Conservation (phyloP, 2,888 invertebrate species). For the Leptopterna dolabrata region DNA sequence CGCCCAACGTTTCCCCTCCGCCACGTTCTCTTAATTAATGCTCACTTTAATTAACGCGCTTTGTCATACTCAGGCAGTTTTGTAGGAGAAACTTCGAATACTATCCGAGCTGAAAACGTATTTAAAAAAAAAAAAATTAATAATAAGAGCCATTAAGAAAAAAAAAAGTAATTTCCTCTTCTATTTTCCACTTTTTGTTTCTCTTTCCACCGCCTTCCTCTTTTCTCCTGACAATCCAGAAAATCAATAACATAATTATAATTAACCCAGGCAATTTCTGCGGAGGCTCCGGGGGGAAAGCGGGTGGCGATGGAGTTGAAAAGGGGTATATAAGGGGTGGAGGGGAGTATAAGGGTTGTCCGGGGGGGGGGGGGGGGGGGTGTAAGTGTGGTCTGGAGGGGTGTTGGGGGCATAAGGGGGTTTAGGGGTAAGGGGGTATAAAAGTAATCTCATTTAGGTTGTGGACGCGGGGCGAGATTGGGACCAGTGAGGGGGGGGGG, state of each 20-base stretch:
- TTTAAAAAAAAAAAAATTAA: no score
- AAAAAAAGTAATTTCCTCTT: constrained; percentile 58
- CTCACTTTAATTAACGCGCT: constrained; percentile 60
- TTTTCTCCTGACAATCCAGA: constrained; percentile 57
- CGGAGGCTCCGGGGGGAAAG: neutral
- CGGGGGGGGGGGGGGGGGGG: constrained; percentile 38
- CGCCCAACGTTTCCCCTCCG: constrained; percentile 56
- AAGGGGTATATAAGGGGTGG: constrained; percentile 33
- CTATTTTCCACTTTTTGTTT: constrained; percentile 15
- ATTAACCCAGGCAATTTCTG: constrained; percentile 62
- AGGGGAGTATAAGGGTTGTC: neutral
- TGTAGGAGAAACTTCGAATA: neutral
- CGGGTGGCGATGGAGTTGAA: constrained; percentile 34
- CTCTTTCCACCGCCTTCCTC: neutral
- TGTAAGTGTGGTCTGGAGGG: constrained; percentile 59
- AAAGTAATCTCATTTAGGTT: constrained; percentile 61
- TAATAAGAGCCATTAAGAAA: constrained; percentile 37
- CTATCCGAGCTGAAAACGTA: constrained; percentile 44
- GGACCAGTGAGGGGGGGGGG: neutral
- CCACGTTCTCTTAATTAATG: constrained; percentile 60
- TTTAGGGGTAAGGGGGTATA: constrained; percentile 54
- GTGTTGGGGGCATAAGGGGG: neutral
- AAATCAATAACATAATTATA: constrained; percentile 62
- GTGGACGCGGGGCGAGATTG: constrained; percentile 41
- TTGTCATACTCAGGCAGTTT: constrained; percentile 56